phyloP scores from a whole-genome alignment of 2,113 vertebrate species.

The Upupa epops region DNA sequence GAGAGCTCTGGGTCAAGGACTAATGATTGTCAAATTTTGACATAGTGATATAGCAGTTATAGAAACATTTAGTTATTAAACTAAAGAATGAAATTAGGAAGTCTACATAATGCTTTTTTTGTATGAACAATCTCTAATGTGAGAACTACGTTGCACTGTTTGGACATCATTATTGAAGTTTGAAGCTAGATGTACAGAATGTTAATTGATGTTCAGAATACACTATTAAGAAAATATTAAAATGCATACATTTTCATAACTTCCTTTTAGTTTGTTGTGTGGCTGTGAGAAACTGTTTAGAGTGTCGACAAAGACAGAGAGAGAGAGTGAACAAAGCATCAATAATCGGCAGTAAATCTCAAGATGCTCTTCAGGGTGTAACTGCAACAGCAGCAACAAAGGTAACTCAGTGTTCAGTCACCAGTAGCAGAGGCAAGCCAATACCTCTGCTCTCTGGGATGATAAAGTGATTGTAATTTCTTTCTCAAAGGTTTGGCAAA shows the following conservation, averaged over 20 bases:
- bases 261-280: slow-evolving; percentile 91
- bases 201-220: not conserved
- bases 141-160: not conserved
- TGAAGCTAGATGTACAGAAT: not conserved
- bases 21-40: not conserved
- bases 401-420: slow-evolving; percentile 70
- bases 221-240: not conserved
- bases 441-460: not conserved
- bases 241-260: slow-evolving; percentile 19
- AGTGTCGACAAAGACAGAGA: slow-evolving; percentile 90
- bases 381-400: slow-evolving; percentile 75
- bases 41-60: not conserved
- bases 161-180: not conserved
- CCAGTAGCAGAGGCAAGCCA: not conserved
- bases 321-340: slow-evolving; percentile 80
- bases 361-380: slow-evolving; percentile 80
- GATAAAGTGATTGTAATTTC: not conserved
- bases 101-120: not conserved
- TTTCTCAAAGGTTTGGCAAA: not conserved
- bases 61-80: not conserved
- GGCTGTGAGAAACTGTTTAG: slow-evolving; percentile 93
- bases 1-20: not conserved
- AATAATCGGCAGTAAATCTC: slow-evolving; percentile 81
- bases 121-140: not conserved
- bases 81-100: not conserved